These are phyloP conservation scores for Protobothrops mucrosquamatus DNA, from an alignment of 2,113 vertebrate species.

Conservation along the genomic window DNA sequence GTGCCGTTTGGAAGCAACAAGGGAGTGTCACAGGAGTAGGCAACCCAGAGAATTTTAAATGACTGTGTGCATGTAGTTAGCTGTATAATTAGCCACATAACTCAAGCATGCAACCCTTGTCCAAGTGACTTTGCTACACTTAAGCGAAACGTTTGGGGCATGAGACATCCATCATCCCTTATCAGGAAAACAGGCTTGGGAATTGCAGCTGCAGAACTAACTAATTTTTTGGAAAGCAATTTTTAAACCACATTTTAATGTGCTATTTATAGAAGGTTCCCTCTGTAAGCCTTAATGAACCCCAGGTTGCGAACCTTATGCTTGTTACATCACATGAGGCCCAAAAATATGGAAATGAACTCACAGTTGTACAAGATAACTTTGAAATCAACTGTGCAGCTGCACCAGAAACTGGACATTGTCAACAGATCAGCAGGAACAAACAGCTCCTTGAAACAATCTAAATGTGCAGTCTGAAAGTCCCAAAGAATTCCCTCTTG, in stretches of 20 bases:
- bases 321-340: background rate
- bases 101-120: conserved; percentile 9
- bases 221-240: conserved; percentile 26
- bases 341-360: background rate
- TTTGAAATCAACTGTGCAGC: background rate
- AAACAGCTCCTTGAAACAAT: background rate
- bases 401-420: background rate
- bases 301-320: background rate
- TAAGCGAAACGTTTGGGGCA: background rate
- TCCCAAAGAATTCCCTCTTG: background rate
- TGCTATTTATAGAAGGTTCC: conserved; percentile 1
- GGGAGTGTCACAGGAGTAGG: conserved; percentile 13
- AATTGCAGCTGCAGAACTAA: conserved; percentile 20
- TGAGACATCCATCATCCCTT: conserved; percentile 3
- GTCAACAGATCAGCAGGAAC: background rate
- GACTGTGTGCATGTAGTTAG: conserved; percentile 18
- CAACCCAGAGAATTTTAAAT: conserved; percentile 19
- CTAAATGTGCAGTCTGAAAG: background rate
- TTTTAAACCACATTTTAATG: conserved; percentile 37
- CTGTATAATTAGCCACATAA: conserved; percentile 22
- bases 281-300: background rate
- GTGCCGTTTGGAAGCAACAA: conserved; percentile 7
- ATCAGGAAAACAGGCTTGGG: conserved; percentile 33
- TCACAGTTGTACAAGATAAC: background rate
- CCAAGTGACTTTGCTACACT: conserved; percentile 29